Base-by-base conservation (phyloP, 2,797 vertebrate genomes). In the Onychomys leucogaster region DNA sequence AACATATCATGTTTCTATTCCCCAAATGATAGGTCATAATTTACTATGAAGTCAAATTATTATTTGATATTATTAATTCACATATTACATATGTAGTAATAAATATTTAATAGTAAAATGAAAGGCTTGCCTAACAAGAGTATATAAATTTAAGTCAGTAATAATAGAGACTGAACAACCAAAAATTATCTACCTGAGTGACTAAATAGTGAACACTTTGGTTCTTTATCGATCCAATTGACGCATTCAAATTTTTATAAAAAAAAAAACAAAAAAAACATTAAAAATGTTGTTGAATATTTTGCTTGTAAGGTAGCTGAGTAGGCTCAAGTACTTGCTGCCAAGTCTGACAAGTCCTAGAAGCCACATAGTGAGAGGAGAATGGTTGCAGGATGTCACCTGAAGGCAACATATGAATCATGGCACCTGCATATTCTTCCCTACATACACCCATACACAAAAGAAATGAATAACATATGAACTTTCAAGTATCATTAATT, bases 301-400 rank as follows among this genome's bases (percentile, higher is more conserved):
- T 16, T 25, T 6, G 21, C 32, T 49, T 21, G 2, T 6, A 55
- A 27, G 2, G 2, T 6, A 21, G 2, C 21, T 52, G 21, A 69
- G 0, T n/a, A 25, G 3, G 7, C 27, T 17, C 6, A 69, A 16
- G 46, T 14, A 37, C 12, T 52, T 69, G 0, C 12, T 16, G 1
- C 21, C 63, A 86, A 52, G 12, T 3, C 11, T 37, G 21, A 69
- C 12, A 69, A n/a, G 52, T 34, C 19, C 23, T 17, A 85, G 61
- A 6, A 61, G 8, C 27, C 27, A 46, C 49, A 37, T 34, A 1
- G 32, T 85, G 63, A 65, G 43, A 65, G 10, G 32, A 85, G 13
- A 69, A 41, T 32, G 2, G 25, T 32, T 27, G 5, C 1, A 25
- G 4, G 6, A 10, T 52, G 83, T 52, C 9, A 52, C 25, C 32